Base-by-base conservation (phyloP, 2,797 vertebrate genomes). In the Botia almorhae region DNA sequence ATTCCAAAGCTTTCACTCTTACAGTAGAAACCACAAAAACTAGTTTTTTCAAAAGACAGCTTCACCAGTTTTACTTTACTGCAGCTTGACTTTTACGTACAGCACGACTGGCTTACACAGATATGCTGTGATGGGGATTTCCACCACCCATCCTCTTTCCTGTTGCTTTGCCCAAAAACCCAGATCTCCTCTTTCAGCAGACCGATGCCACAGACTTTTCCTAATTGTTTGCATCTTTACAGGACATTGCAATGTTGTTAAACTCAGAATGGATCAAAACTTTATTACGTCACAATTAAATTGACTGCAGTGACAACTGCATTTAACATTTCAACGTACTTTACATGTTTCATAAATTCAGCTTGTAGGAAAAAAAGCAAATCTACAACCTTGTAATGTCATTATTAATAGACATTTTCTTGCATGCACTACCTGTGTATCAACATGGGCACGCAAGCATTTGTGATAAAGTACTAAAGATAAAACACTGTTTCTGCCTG, bases 41-140 rank as follows among this genome's bases (percentile, higher is more conserved):
- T 16, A 51, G 51, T 76, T 68, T 53, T 65, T 55, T 65, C 67
- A 71, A 63, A 43, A 39, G 36, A 46, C 6, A 7, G 10, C 60
- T 80, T 33, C 0, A n/a, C 16, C n/a, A 48, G n/a, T 64, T n/a
- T 23, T 43, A 68, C 36, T 39, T 46, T 76, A 85, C 70, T 65
- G 36, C 74, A 77, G 74, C 64, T 36, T 33, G 19, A 13, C 39
- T 50, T 71, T 19, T 17, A 58, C 33, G 23, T 26, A 11, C 7
- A 50, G 43, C 76, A 55, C 0, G 63, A 53, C 19, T 68, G 68
- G 55, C 19, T 50, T 68, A 14, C 10, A 23, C 76, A 67, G 55
- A 81, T 61, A 36, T n/a, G 5, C 23, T 58, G 11, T 63, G 80
- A 53, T 10, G 84, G 84, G 84, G 80, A 83, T 84, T 85, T 85